phyloP scores from a whole-genome alignment of 2,113 vertebrate species.

The Boulengeromyrus knoepffleri region DNA sequence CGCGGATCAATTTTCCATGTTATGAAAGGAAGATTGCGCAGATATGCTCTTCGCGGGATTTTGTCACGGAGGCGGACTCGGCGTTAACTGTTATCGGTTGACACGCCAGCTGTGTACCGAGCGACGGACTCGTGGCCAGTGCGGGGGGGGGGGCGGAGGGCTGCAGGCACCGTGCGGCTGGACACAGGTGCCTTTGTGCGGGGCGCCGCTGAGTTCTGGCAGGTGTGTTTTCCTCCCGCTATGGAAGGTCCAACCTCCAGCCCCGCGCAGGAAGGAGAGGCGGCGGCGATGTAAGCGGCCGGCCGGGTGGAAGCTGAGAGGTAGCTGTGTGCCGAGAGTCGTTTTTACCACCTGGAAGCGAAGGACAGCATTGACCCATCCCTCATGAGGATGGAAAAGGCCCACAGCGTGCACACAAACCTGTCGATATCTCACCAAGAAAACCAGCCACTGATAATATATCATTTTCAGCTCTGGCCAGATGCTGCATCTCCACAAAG shows the following conservation, averaged over 20 bases:
- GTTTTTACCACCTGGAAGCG: no score
- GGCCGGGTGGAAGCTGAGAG: not conserved
- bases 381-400: not conserved
- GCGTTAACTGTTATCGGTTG: not conserved
- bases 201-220: conserved; percentile 47
- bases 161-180: conserved; percentile 44
- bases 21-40: not conserved
- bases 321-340: not conserved
- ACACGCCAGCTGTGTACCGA: not conserved
- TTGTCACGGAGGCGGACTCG: not conserved
- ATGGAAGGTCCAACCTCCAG: conserved; percentile 21
- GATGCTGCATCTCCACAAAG: not conserved
- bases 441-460: not conserved
- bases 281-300: not conserved
- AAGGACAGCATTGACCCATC: not conserved
- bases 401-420: not conserved
- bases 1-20: not conserved
- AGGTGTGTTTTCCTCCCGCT: conserved; percentile 47
- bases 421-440: not conserved
- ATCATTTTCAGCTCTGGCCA: not conserved
- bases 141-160: conserved; percentile 25
- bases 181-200: conserved; percentile 64
- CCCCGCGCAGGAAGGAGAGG: conserved; percentile 9
- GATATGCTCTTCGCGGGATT: not conserved
- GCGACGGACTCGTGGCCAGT: not conserved